Conservation (phyloP, 2,888 invertebrate genomes). For the Spisula subtruncata region DNA sequence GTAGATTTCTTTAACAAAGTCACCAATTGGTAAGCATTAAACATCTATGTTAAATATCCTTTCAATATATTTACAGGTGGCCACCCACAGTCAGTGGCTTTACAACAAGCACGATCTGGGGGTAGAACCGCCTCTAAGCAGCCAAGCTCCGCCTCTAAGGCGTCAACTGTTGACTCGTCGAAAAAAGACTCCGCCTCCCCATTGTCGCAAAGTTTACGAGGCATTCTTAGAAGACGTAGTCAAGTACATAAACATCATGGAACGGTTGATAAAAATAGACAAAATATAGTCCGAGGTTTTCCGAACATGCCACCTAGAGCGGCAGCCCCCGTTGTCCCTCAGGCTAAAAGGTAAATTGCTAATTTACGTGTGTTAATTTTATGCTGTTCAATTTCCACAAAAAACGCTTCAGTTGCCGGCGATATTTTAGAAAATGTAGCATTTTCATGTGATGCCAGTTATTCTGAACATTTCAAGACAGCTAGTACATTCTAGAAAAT, state of each 20-base stretch:
- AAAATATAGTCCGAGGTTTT: conserved; percentile 57
- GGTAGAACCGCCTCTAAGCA: not conserved
- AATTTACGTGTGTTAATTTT: not conserved
- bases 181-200: not conserved
- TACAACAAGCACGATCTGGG: conserved; percentile 33
- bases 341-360: conserved; percentile 44
- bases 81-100: conserved; percentile 48
- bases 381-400: too few species aligned
- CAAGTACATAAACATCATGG: not conserved
- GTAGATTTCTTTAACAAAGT: too few species aligned
- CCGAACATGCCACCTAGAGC: conserved; percentile 57
- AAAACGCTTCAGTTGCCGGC: too few species aligned
- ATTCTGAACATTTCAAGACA: too few species aligned
- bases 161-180: not conserved
- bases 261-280: not conserved
- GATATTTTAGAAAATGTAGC: too few species aligned
- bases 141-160: not conserved
- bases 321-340: conserved; percentile 43
- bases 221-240: conserved; percentile 41
- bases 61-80: conserved; percentile 26
- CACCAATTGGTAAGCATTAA: too few species aligned
- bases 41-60: not conserved
- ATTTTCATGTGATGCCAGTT: too few species aligned
- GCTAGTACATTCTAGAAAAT: too few species aligned
- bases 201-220: conserved; percentile 47